Evolutionary conservation across 2,797 vertebrate genomes (phyloP).

Genomic region (Presbytis comata): DNA sequence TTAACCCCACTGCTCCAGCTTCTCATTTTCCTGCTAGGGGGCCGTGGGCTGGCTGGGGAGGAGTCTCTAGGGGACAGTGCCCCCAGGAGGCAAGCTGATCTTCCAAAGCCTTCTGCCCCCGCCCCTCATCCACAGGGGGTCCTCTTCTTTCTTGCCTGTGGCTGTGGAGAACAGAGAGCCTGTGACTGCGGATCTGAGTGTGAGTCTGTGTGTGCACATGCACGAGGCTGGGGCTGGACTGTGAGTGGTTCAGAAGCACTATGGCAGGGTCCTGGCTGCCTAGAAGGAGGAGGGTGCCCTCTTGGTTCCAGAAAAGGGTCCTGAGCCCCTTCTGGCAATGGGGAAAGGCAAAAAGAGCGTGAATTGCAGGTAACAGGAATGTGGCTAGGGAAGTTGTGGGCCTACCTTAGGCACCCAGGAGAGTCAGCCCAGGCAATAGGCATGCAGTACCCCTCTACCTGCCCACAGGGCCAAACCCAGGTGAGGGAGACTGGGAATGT

Average conservation of each 20-base stretch:
- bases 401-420: background rate
- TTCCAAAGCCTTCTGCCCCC: background rate
- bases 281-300: background rate
- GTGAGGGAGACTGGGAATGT: background rate
- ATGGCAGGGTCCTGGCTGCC: background rate
- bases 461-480: background rate
- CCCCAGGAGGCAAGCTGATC: background rate
- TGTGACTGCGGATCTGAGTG: background rate
- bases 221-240: background rate
- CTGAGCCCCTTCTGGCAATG: background rate
- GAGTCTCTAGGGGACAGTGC: background rate
- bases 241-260: background rate
- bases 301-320: background rate
- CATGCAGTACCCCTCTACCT: background rate
- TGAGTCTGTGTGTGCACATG: background rate
- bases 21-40: slow-evolving; percentile 59
- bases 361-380: background rate
- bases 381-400: background rate
- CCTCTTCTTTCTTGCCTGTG: background rate
- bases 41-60: background rate
- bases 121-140: background rate
- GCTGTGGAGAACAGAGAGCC: background rate
- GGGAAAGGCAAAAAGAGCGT: background rate
- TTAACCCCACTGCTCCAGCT: slow-evolving; percentile 58
- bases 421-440: background rate